phyloP scores from a whole-genome alignment of 1,140 invertebrate genomes.

The Aplysia californica region DNA sequence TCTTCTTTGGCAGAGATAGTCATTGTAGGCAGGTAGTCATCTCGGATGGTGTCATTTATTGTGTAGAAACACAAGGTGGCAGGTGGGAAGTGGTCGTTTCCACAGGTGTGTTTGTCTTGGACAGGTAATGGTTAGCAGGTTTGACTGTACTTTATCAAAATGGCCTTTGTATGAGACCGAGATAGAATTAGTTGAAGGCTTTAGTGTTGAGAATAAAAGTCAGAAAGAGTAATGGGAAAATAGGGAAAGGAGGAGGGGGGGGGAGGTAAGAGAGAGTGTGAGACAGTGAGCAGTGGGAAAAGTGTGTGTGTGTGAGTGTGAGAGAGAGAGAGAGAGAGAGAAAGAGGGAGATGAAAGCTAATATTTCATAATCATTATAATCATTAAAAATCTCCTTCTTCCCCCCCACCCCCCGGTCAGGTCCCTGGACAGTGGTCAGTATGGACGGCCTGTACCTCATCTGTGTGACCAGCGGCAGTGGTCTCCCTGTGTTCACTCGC shows the following conservation, averaged over 20 bases:
- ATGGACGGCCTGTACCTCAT: constrained; percentile 14
- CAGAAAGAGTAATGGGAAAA: background rate
- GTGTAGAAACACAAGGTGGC: too few species aligned
- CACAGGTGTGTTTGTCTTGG: too few species aligned
- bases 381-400: background rate
- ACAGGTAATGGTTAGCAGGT: too few species aligned
- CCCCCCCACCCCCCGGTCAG: background rate
- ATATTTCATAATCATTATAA: background rate
- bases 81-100: too few species aligned
- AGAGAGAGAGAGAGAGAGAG: background rate
- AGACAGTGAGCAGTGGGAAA: background rate
- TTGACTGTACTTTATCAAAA: too few species aligned
- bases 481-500: constrained; percentile 21
- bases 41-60: too few species aligned
- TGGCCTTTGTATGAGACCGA: too few species aligned
- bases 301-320: background rate
- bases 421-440: background rate
- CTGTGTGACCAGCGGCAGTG: constrained; percentile 28
- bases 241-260: background rate
- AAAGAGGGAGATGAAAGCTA: background rate
- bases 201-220: background rate
- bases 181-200: too few species aligned
- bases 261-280: background rate
- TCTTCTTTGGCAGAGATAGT: too few species aligned
- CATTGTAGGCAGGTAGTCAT: too few species aligned